Base-by-base conservation (phyloP, 2,888 invertebrate genomes). In the Macroteleia sp. region DNA sequence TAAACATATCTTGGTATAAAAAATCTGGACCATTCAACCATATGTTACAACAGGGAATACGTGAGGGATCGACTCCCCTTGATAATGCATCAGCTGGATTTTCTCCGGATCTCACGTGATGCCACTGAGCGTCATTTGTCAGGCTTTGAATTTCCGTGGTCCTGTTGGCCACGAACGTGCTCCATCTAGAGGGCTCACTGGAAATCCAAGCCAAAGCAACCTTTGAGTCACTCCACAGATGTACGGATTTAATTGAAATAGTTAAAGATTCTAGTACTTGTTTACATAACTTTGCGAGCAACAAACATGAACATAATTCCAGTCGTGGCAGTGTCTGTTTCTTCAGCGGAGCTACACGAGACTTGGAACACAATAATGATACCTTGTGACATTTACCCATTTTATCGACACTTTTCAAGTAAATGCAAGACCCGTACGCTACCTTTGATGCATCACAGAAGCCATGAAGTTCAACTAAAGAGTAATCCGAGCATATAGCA, bases 21-120 rank as follows among this genome's bases (percentile, higher is more conserved):
- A 48, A 32, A 3, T 8, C 9, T 9, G 83, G 85, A 4, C 82
- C 83, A 12, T 69, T 57, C 80, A 82, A 82, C 84, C 83, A 84
- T 2, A 67, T 10, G 0, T 56, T 12, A 36, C 32, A 62, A 28
- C 32, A 34, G 5, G 5, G 1, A 1, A 71, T 19, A 8, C 46
- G 36, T 1, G 61, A 19, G 3, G 44, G 46, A 14, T 22, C 19
- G 12, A 39, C 25, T 6, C 77, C 74, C 25, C 64, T 25, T 0
- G 69, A 79, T n/a, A 76, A 12, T 10, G 70, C 19, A 46, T 79
- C 66, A 2, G 75, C 71, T 6, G 79, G 56, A n/a, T 79, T 79
- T 12, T 61, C 30, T 8, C 54, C 48, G 2, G 75, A 64, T 8
- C 30, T 32, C 6, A 79, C 70, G 10, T 79, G 70, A 14, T 39